These are phyloP conservation scores for Adineta ricciae DNA, from an alignment of 2,888 invertebrate species.

Conservation along the genomic window DNA sequence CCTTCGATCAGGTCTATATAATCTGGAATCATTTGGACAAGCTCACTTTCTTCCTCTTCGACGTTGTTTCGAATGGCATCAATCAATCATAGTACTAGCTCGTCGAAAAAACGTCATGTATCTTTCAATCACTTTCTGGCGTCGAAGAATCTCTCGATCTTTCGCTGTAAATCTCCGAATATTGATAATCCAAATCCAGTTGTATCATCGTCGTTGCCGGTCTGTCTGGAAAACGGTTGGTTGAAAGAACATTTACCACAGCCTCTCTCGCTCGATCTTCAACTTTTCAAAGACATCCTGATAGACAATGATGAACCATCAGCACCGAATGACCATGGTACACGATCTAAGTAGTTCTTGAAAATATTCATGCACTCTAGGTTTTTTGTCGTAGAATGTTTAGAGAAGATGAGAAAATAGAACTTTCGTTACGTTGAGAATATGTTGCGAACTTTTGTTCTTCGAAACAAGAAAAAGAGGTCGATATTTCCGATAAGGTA, in stretches of 20 bases:
- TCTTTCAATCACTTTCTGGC: not conserved
- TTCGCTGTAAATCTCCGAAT: not conserved
- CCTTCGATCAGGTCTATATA: not conserved
- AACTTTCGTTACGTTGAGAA: not conserved
- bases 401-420: no score
- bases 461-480: not conserved
- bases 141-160: not conserved
- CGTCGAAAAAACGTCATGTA: not conserved
- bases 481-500: not conserved
- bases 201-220: not conserved
- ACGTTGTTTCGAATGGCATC: not conserved
- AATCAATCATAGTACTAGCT: not conserved
- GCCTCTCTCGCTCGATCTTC: not conserved
- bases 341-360: no score
- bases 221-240: not conserved
- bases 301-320: not conserved
- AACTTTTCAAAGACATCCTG: not conserved
- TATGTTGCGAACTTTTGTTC: not conserved
- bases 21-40: not conserved
- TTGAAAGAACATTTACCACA: not conserved
- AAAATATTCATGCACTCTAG: no score
- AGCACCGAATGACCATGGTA: not conserved
- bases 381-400: no score
- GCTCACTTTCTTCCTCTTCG: not conserved
- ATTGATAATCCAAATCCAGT: not conserved